phyloP scores from a whole-genome alignment of 2,888 invertebrate genomes.

The Meiosimyza platycephala region DNA sequence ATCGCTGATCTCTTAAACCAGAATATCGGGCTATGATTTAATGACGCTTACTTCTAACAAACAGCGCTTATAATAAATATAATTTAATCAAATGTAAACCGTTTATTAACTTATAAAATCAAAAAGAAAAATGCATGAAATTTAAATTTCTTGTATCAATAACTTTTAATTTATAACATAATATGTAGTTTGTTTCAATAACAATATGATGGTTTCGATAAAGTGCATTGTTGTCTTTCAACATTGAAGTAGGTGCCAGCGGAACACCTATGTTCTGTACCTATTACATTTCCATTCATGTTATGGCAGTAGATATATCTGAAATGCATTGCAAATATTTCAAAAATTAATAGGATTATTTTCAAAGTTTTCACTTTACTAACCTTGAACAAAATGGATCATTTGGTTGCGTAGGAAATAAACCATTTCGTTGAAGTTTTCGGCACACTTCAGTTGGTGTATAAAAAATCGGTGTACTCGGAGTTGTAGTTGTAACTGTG shows the following conservation, averaged over 20 bases:
- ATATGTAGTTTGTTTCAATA: constrained; percentile 11
- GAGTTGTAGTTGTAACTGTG: neutral
- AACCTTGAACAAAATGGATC: constrained; percentile 58
- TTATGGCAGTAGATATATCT: constrained; percentile 58
- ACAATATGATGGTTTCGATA: constrained; percentile 52
- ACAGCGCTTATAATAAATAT: no score
- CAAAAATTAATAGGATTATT: neutral
- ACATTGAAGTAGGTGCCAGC: constrained; percentile 50
- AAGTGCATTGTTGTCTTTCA: constrained; percentile 48
- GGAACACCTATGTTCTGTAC: constrained; percentile 51
- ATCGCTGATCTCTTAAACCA: neutral
- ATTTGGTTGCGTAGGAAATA: constrained; percentile 54
- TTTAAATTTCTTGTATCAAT: neutral
- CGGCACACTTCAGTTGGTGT: constrained; percentile 54
- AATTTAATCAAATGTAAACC: no score
- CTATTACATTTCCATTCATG: constrained; percentile 46
- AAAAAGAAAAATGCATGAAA: neutral
- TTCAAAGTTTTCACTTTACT: constrained; percentile 17
- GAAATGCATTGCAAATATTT: constrained; percentile 32
- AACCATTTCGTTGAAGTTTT: constrained; percentile 46
- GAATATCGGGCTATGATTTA: neutral
- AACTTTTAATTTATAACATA: neutral
- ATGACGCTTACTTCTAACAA: no score
- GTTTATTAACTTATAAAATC: neutral
- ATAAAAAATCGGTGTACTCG: constrained; percentile 4